A percentile compares a stretch with the other conserved stretches of the same genome.
phyloP scores from a whole-genome alignment of 2,113 vertebrate genomes.

The Lycocorax pyrrhopterus region DNA sequence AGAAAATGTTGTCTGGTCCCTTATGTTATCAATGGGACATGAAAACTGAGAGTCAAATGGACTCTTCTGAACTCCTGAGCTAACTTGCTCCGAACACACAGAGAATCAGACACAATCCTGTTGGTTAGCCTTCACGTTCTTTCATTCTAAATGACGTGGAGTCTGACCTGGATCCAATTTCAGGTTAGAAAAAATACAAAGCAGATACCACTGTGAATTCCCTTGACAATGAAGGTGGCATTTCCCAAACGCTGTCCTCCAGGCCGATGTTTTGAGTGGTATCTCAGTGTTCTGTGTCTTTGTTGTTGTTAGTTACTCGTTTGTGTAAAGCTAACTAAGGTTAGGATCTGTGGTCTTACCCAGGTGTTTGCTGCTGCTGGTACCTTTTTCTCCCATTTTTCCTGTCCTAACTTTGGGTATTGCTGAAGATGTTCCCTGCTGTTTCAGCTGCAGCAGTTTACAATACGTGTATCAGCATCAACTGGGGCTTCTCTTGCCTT shows the following conservation, averaged over 20 bases:
- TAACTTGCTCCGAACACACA: neutral
- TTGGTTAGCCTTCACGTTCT: neutral
- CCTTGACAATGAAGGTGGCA: neutral
- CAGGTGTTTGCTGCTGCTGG: neutral
- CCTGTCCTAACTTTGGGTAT: neutral
- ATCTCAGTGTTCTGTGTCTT: neutral
- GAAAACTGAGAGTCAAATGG: neutral
- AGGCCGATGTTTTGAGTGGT: neutral
- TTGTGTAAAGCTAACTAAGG: neutral
- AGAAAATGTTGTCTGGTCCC: neutral
- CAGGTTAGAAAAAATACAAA: neutral
- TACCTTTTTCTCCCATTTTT: neutral
- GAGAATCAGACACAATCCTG: neutral
- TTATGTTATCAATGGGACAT: neutral
- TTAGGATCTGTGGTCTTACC: neutral
- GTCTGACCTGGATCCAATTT: neutral
- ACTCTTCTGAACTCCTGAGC: neutral
- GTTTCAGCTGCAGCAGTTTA: slow-evolving; percentile 1
- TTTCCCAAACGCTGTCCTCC: neutral
- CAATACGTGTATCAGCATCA: neutral
- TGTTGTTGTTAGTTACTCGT: neutral
- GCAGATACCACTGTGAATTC: neutral
- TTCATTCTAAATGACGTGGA: neutral
- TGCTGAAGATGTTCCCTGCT: neutral
- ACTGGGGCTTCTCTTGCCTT: neutral